These are phyloP conservation scores for Lampropteryx suffumata DNA, from an alignment of 2,888 invertebrate species.

Conservation along the genomic window DNA sequence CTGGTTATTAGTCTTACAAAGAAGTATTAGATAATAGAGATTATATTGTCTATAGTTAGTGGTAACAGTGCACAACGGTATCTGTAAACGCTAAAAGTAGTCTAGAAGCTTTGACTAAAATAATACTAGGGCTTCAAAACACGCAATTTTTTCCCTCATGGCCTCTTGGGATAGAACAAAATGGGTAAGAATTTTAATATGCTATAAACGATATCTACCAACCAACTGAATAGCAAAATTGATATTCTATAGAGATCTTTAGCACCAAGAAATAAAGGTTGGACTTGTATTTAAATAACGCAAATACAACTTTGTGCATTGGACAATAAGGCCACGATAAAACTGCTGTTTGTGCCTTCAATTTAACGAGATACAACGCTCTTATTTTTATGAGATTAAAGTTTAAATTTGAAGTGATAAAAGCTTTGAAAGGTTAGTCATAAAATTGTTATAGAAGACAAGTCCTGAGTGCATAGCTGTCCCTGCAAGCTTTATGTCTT, in stretches of 20 bases:
- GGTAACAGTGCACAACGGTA: too few species aligned
- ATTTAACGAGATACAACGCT: conserved; percentile 11
- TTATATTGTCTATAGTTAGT: too few species aligned
- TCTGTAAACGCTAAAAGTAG: too few species aligned
- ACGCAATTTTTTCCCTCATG: conserved; percentile 23
- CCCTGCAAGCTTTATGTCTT: conserved; percentile 71
- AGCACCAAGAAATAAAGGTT: conserved; percentile 30
- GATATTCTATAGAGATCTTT: conserved; percentile 20
- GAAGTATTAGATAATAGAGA: too few species aligned
- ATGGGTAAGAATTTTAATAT: conserved; percentile 56
- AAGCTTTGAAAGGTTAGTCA: conserved; percentile 20
- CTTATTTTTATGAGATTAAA: conserved; percentile 39
- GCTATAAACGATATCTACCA: conserved; percentile 53
- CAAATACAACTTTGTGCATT: conserved; percentile 39
- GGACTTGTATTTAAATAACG: conserved; percentile 36
- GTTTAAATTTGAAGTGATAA: conserved; percentile 36
- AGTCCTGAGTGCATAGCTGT: conserved; percentile 68
- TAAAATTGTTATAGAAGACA: conserved; percentile 45
- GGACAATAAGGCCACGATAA: conserved; percentile 35
- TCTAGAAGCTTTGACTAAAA: too few species aligned
- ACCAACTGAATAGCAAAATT: conserved; percentile 34
- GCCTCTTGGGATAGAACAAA: background rate
- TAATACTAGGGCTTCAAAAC: conserved; percentile 8
- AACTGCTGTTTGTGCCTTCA: conserved; percentile 19
- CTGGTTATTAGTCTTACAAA: too few species aligned